Base-by-base conservation (phyloP, 1,140 invertebrate genomes). In the Drosophila lacteicornis region DNA sequence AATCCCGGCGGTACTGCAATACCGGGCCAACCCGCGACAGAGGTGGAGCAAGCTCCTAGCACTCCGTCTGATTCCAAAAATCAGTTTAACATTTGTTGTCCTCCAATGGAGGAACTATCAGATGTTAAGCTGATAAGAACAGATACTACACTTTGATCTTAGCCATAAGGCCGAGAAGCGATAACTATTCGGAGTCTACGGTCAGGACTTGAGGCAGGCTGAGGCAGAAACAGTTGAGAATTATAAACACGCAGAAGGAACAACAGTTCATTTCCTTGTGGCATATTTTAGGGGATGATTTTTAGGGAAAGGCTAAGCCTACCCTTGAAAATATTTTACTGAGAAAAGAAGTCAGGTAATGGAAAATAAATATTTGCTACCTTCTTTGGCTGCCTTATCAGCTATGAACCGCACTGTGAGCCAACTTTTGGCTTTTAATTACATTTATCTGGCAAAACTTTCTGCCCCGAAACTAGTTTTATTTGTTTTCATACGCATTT, bases 111-210 rank as follows among this genome's bases (percentile, higher is more conserved):
- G 27, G 27, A 30, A 30, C 27, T 30, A 30, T 30, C 27, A 30
- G 27, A 30, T 30, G 27, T 30, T 30, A 30, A 30, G 94, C 94
- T 94, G 94, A 95, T 94, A 94, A 95, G 94, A 95, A 95, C 94
- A 94, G 94, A 95, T 93, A 94, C 93, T 93, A 94, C 93, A 94
- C 93, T 94, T 93, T 93, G 93, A 93, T 93, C 93, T 94, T 93
- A 93, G 93, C 93, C 93, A 93, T 92, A 91, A 93, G 93, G 93
- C 93, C 93, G 92, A 93, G 92, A 93, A 93, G 92, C 87, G 84
- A 91, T 88, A 88, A 82, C 75, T 66, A 8, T 1, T 4, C 1
- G 1, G 2, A 36, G 50, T 53, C 17, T 9, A 0, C 12, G 12
- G 0, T 4, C 0, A 13, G 30, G 17, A 36, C 30, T 36, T 36